Conservation (phyloP, 2,113 vertebrate genomes). For the Turdus rufiventris region DNA sequence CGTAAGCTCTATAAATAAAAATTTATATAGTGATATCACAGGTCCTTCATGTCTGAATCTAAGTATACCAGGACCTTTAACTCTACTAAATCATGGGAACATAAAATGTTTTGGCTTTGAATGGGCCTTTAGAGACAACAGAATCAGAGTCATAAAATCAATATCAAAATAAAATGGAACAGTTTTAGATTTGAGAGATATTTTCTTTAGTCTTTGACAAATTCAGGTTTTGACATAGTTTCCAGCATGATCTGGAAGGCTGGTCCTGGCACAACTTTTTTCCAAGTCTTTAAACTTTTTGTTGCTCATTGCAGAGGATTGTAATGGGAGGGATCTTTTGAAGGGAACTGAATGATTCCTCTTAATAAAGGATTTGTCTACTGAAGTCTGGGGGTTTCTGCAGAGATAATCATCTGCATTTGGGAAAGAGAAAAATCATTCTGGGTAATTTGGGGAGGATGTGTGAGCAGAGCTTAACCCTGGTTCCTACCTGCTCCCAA, state of each 20-base stretch:
- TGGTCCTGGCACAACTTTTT: not conserved
- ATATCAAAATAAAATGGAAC: not conserved
- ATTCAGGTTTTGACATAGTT: not conserved
- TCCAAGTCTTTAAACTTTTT: not conserved
- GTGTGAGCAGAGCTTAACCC: not conserved
- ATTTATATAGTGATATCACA: not conserved
- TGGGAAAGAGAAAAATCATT: not conserved
- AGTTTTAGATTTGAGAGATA: rapidly evolving
- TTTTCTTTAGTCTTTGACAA: not conserved
- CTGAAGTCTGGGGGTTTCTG: not conserved
- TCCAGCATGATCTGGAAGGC: not conserved
- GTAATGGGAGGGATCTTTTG: rapidly evolving
- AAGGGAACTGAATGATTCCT: not conserved
- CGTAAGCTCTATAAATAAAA: not conserved
- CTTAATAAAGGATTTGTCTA: not conserved
- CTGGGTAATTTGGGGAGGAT: not conserved
- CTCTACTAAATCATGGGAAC: not conserved
- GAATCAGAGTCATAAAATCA: not conserved
- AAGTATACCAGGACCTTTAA: not conserved
- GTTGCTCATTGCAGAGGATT: not conserved
- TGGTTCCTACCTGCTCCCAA: not conserved
- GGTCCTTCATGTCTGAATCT: not conserved
- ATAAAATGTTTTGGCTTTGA: not conserved
- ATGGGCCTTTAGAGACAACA: not conserved
- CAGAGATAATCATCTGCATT: not conserved